These are phyloP conservation scores for Melanostoma scalare DNA, from an alignment of 2,888 invertebrate species.

Conservation along the genomic window DNA sequence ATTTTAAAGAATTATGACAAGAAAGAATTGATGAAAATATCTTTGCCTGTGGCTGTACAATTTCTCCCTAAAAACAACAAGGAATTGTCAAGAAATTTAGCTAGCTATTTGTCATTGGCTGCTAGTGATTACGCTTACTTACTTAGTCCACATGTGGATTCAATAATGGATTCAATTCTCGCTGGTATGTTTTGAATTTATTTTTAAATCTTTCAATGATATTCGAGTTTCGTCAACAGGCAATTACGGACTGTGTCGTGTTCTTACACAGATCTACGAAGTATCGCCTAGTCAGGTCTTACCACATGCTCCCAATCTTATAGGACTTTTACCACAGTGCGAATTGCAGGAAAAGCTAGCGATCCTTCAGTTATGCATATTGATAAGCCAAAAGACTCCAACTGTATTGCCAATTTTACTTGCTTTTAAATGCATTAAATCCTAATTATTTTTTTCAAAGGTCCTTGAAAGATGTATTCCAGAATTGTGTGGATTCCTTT, in stretches of 20 bases:
- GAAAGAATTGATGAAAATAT: slow-evolving; percentile 84
- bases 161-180: slow-evolving; percentile 94
- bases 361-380: slow-evolving; percentile 90
- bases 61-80: slow-evolving; percentile 95
- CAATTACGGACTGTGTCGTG: slow-evolving; percentile 93
- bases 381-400: slow-evolving; percentile 91
- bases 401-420: slow-evolving; percentile 82
- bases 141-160: slow-evolving; percentile 92
- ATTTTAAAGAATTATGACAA: slow-evolving; percentile 84
- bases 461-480: slow-evolving; percentile 91
- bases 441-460: slow-evolving; percentile 80
- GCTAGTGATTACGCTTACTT: slow-evolving; percentile 95
- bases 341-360: slow-evolving; percentile 93
- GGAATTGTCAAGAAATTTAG: slow-evolving; percentile 94
- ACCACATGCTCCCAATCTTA: slow-evolving; percentile 91
- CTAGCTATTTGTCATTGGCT: slow-evolving; percentile 94
- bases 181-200: slow-evolving; percentile 84
- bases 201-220: background rate
- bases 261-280: slow-evolving; percentile 94
- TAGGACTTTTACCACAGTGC: slow-evolving; percentile 89
- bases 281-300: slow-evolving; percentile 93
- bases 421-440: background rate
- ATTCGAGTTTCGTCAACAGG: slow-evolving; percentile 83
- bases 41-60: slow-evolving; percentile 94
- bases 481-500: slow-evolving; percentile 90